These are phyloP conservation scores for Corydoras sp. DNA, from an alignment of 2,113 vertebrate genomes.

Conservation along the genomic window DNA sequence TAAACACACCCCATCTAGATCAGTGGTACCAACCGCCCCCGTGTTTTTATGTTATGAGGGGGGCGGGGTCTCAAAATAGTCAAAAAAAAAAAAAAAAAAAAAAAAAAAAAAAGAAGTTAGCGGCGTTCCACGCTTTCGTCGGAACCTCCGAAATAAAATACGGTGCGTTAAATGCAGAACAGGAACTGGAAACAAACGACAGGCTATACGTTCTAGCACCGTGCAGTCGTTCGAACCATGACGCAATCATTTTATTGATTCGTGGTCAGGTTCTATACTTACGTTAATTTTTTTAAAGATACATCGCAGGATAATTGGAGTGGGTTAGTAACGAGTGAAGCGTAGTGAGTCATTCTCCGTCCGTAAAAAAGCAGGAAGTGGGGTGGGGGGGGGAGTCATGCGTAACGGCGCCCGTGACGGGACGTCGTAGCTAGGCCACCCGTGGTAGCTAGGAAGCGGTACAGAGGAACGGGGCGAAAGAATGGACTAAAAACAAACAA, in stretches of 20 bases:
- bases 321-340: conserved; percentile 75
- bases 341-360: conserved; percentile 37
- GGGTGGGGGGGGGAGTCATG: conserved; percentile 51
- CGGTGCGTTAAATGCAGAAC: no score
- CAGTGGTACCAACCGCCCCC: no score
- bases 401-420: conserved; percentile 46
- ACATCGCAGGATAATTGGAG: conserved; percentile 61
- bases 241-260: neutral
- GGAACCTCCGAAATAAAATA: no score
- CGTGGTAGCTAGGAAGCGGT: neutral
- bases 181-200: neutral
- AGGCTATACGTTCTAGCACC: conserved; percentile 52
- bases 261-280: conserved; percentile 51
- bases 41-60: no score
- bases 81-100: no score
- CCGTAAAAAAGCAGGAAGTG: conserved; percentile 52
- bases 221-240: conserved; percentile 42
- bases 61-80: no score
- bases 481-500: conserved; percentile 45
- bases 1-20: no score
- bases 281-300: conserved; percentile 57
- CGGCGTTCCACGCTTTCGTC: no score
- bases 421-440: conserved; percentile 27
- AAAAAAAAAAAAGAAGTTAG: no score
- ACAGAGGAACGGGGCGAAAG: conserved; percentile 56